These are phyloP conservation scores for Okamejei kenojei DNA, from an alignment of 2,797 vertebrate genomes.

Conservation along the genomic window DNA sequence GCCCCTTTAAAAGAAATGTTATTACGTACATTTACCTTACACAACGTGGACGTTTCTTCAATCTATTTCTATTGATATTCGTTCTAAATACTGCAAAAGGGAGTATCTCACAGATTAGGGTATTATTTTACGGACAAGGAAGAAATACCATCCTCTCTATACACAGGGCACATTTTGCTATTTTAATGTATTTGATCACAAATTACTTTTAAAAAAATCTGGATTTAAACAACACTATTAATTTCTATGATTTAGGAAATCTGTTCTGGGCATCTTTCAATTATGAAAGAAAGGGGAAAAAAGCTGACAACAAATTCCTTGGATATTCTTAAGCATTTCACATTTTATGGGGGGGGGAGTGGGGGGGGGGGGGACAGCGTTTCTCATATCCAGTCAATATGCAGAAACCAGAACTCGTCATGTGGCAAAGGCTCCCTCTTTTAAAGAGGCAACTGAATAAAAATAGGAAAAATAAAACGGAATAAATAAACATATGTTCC, in stretches of 20 bases:
- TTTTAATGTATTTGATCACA: background rate
- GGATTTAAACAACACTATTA: background rate
- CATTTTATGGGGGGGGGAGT: too few species aligned
- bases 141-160: background rate
- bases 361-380: too few species aligned
- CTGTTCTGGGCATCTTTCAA: background rate
- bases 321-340: background rate
- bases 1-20: background rate
- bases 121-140: constrained; percentile 10
- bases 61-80: background rate
- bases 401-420: background rate
- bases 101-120: background rate
- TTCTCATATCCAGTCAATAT: background rate
- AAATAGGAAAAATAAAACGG: background rate
- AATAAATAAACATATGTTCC: background rate
- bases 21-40: background rate
- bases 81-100: background rate
- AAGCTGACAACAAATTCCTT: background rate
- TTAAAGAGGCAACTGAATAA: background rate
- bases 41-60: background rate
- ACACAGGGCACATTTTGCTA: background rate
- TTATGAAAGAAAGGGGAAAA: background rate
- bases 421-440: background rate
- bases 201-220: background rate
- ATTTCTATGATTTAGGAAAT: background rate